A percentile compares a stretch with the other conserved stretches of the same genome.
phyloP scores from a whole-genome alignment of 2,888 invertebrate genomes.

The Candidula unifasciata region DNA sequence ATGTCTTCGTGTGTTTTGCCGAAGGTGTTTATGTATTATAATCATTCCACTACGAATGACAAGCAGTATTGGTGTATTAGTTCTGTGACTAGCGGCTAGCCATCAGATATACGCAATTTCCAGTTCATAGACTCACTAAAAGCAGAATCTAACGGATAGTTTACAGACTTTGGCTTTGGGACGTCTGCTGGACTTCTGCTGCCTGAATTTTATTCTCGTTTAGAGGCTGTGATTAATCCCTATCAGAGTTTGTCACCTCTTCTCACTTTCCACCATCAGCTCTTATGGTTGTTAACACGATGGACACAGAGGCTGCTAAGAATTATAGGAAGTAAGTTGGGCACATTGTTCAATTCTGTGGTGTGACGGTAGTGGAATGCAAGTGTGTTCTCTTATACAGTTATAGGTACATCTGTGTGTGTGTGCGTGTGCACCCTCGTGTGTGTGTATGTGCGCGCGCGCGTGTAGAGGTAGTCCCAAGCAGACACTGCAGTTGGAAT shows the following conservation, averaged over 20 bases:
- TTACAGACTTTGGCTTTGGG: background rate
- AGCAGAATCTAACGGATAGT: background rate
- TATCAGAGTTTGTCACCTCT: background rate
- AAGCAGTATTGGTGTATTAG: background rate
- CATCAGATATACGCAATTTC: background rate
- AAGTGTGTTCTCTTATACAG: too few species aligned
- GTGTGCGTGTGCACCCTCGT: too few species aligned
- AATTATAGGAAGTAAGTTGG: slow-evolving; percentile 71
- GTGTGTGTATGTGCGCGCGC: too few species aligned
- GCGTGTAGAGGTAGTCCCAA: too few species aligned
- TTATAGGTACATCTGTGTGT: too few species aligned
- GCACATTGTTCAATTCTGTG: background rate
- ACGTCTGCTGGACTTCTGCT: background rate
- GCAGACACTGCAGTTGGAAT: too few species aligned
- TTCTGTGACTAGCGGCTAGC: background rate
- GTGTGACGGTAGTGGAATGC: background rate
- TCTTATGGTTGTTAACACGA: slow-evolving; percentile 57
- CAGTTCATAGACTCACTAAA: background rate
- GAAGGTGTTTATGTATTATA: background rate
- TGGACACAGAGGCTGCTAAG: slow-evolving; percentile 72
- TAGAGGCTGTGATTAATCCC: background rate
- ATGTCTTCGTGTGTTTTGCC: slow-evolving; percentile 3
- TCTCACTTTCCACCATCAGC: slow-evolving; percentile 30
- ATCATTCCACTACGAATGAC: background rate
- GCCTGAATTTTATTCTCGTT: background rate